Evolutionary conservation across 2,797 vertebrate genomes (phyloP).

Genomic region (Syndactyla subalaris): DNA sequence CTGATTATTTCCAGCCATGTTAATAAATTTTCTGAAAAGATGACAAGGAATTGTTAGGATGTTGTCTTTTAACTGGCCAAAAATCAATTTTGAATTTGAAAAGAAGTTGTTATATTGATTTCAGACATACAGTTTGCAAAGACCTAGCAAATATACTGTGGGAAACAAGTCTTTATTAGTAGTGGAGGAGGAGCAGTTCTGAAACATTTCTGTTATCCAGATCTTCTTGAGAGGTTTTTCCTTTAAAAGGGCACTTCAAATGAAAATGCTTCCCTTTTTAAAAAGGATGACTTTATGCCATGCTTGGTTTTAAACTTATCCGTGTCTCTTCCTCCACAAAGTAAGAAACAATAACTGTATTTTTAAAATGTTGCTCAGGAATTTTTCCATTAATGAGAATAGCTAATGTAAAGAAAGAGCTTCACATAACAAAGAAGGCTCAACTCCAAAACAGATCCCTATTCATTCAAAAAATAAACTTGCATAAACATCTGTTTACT

Average conservation of each 20-base stretch:
- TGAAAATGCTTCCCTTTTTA: background rate
- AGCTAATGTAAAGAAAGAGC: background rate
- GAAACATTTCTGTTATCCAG: background rate
- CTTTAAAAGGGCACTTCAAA: background rate
- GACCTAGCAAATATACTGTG: background rate
- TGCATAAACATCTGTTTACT: background rate
- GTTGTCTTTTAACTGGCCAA: background rate
- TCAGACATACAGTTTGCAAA: background rate
- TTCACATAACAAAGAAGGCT: background rate
- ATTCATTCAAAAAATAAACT: background rate
- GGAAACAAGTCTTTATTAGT: background rate
- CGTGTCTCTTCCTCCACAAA: background rate
- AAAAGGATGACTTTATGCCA: background rate
- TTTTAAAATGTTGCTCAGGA: background rate
- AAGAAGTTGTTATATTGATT: background rate
- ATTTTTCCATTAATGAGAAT: background rate
- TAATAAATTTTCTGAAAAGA: constrained; percentile 10
- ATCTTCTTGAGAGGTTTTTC: background rate
- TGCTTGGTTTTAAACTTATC: background rate
- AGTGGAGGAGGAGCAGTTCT: background rate
- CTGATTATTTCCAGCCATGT: constrained; percentile 34
- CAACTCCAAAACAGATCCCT: background rate
- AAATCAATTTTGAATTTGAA: constrained; percentile 26
- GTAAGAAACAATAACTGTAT: background rate
- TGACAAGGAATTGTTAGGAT: background rate